These are phyloP conservation scores for Eupithecia exiguata DNA, from an alignment of 2,888 invertebrate genomes.

Conservation along the genomic window DNA sequence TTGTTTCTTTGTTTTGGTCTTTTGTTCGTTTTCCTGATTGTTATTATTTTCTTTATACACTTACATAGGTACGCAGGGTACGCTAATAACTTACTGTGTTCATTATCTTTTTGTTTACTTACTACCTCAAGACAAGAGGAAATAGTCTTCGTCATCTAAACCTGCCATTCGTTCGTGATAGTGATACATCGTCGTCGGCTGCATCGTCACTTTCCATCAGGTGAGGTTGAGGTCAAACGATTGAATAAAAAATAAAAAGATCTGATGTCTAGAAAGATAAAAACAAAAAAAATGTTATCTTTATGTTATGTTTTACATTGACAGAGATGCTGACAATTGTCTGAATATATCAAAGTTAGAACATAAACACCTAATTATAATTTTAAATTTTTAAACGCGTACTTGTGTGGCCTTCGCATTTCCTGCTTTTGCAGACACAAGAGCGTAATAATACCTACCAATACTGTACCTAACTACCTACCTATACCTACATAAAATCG, in stretches of 20 bases:
- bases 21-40: neutral
- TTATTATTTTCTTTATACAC: neutral
- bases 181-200: neutral
- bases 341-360: slow-evolving; percentile 1
- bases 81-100: neutral
- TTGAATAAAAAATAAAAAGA: neutral
- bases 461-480: too few relatives aligned
- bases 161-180: too few relatives aligned
- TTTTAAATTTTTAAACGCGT: slow-evolving; percentile 39
- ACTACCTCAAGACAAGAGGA: neutral
- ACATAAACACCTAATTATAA: slow-evolving; percentile 35
- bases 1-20: neutral
- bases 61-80: too few relatives aligned
- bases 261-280: too few relatives aligned
- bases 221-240: neutral
- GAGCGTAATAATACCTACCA: neutral
- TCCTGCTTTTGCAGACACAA: slow-evolving; percentile 42
- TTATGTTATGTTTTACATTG: neutral
- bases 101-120: neutral
- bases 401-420: slow-evolving; percentile 48
- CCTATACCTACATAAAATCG: neutral
- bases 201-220: neutral
- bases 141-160: neutral
- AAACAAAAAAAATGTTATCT: too few relatives aligned
- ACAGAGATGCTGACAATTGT: neutral